These are phyloP conservation scores for Lerema accius DNA, from an alignment of 1,140 invertebrate species.

Conservation along the genomic window DNA sequence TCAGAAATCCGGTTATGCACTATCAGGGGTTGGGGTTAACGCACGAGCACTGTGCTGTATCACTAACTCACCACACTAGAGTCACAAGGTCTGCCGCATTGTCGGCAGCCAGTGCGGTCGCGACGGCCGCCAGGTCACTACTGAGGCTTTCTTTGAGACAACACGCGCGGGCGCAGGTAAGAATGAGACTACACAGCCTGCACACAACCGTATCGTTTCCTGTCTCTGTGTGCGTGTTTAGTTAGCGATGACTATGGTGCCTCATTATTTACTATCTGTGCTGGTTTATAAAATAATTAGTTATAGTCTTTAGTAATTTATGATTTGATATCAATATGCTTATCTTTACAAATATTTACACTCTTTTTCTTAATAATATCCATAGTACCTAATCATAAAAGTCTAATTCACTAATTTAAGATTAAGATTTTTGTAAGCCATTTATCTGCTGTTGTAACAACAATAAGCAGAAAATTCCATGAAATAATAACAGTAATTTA, in stretches of 20 bases:
- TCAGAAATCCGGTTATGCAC: conserved; percentile 78
- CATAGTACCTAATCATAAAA: no score
- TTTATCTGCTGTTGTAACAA: no score
- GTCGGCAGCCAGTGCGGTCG: conserved; percentile 71
- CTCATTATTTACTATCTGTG: conserved; percentile 15
- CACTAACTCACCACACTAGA: conserved; percentile 76
- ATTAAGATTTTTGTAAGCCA: no score
- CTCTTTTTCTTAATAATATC: no score
- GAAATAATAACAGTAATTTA: no score
- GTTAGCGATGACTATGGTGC: conserved; percentile 28
- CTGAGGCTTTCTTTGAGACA: conserved; percentile 76
- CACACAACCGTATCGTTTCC: conserved; percentile 42
- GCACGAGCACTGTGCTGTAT: conserved; percentile 74
- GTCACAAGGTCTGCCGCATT: conserved; percentile 73
- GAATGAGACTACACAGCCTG: conserved; percentile 62
- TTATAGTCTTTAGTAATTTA: no score
- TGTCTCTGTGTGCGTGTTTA: conserved; percentile 44
- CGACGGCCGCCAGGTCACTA: conserved; percentile 74
- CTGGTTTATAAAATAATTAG: not conserved
- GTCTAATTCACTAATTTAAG: no score
- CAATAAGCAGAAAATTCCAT: no score
- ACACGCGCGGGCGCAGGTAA: conserved; percentile 70
- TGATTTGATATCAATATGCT: no score
- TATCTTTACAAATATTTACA: no score
- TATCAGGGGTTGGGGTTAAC: conserved; percentile 79